Evolutionary conservation across 1,140 invertebrate genomes (phyloP), one percentile per base, ranked within the genome.

Genomic region (Eueides isabella): DNA sequence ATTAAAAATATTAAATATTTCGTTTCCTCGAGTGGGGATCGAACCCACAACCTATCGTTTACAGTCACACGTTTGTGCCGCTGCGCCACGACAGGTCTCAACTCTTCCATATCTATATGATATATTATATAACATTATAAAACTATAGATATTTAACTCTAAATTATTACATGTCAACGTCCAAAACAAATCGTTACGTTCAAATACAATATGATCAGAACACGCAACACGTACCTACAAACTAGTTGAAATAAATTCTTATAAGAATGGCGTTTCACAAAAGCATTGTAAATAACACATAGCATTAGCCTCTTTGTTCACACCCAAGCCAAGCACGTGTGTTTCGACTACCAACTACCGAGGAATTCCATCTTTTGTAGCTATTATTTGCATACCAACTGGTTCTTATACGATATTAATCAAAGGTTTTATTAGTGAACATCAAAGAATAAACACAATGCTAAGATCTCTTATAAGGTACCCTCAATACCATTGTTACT

Each of bases 371-470:
- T 69, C 83, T 86, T 87, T 87, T 89, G 79, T 90, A 82, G 78
- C 82, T 84, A 88, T 86, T 91, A 93, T 93, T 93, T 93, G 91
- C 91, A 93, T 93, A 93, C 90, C 85, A 86, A 91, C 89, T 85
- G 89, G 91, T 91, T 90, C 88, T 83, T 86, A 92, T 93, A 90
- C 90, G 90, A 93, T 93, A 92, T 93, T 93, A 91, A 93, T 93
- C 89, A 93, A 92, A 91, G 89, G 90, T 91, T 92, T 93, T 92
- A 93, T 93, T 93, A 93, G 88, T 91, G 90, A 92, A 93, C 89
- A 93, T 93, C 91, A 93, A 92, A 93, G 91, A 92, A 87, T 91
- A 88, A 83, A 84, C 87, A 93, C 90, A 93, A 93, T 89, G 80
- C 87, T 90, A 90, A 92, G 90, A 93, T 93, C 91, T 92, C 90